phyloP scores from a whole-genome alignment of 1,140 invertebrate genomes.

The Trachelipus rathkii region DNA sequence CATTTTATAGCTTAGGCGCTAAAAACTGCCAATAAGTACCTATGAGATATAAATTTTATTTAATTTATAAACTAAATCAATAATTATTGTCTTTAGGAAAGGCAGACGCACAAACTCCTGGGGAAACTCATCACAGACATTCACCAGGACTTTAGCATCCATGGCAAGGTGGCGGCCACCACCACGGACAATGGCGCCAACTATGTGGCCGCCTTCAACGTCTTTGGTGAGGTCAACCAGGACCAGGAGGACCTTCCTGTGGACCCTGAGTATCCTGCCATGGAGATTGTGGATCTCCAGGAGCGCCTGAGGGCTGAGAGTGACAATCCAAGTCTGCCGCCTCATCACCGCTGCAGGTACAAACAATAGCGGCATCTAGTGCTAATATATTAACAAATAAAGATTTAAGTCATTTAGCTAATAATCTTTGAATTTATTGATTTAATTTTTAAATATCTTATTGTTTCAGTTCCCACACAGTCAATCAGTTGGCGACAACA shows the following conservation, averaged over 20 bases:
- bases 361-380: no score
- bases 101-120: no score
- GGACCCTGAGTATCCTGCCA: neutral
- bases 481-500: neutral
- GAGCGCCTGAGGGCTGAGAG: no score
- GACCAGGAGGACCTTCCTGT: no score
- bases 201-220: no score
- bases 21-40: neutral
- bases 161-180: neutral
- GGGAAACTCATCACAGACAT: neutral
- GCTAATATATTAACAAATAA: no score
- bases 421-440: no score
- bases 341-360: no score
- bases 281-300: neutral
- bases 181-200: neutral
- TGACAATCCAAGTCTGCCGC: no score
- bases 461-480: neutral
- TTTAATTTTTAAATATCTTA: no score
- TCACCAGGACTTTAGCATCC: neutral
- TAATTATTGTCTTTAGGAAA: neutral
- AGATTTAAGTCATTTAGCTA: no score
- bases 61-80: neutral
- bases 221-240: neutral
- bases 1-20: neutral
- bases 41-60: neutral